Evolutionary conservation across 1,140 invertebrate species (phyloP).

Genomic region (Tetramorium alpestre): DNA sequence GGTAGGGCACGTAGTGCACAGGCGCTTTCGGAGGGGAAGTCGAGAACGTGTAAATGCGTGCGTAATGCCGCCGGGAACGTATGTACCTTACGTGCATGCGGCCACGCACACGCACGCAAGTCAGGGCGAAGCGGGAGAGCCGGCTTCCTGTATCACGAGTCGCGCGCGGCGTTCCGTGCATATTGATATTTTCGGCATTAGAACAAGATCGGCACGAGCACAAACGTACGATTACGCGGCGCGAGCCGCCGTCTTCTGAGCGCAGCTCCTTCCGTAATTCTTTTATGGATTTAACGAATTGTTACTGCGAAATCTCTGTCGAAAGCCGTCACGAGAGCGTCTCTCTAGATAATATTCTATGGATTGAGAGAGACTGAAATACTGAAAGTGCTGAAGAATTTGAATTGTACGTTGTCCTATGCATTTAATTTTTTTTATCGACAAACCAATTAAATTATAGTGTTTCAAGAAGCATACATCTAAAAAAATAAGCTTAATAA

Average conservation of each 20-base stretch:
- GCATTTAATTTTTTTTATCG: not conserved
- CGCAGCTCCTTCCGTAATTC: not conserved
- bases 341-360: not conserved
- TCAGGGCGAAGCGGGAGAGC: slow-evolving; percentile 59
- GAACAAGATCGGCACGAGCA: slow-evolving; percentile 20
- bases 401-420: not conserved
- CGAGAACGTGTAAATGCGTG: slow-evolving; percentile 72
- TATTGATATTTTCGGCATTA: slow-evolving; percentile 74
- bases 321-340: not conserved
- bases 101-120: not conserved
- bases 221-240: slow-evolving; percentile 37
- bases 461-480: not conserved
- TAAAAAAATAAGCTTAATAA: not conserved
- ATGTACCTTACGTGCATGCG: not conserved
- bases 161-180: slow-evolving; percentile 61
- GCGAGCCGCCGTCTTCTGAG: not conserved
- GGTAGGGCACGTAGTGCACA: slow-evolving; percentile 45
- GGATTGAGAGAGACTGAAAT: not conserved
- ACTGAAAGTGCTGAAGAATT: not conserved
- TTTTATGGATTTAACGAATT: not conserved
- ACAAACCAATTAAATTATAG: not conserved
- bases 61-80: slow-evolving; percentile 59
- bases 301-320: not conserved
- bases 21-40: slow-evolving; percentile 9
- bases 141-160: slow-evolving; percentile 73